Conservation (phyloP, 2,797 vertebrate species). For the Melanotaenia parkinsoni region DNA sequence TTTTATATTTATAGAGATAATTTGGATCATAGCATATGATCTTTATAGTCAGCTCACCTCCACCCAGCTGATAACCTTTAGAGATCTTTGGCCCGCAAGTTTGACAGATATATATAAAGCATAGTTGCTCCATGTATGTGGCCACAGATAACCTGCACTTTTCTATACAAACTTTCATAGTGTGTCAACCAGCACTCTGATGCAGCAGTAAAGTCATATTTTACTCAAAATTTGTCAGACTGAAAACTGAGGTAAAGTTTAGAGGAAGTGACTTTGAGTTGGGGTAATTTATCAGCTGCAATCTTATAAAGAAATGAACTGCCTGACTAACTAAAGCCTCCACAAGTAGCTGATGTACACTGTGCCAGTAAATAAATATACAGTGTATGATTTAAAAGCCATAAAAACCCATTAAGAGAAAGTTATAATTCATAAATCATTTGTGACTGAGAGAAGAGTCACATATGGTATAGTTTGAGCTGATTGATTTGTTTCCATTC, state of each 20-base stretch:
- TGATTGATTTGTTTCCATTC: not conserved
- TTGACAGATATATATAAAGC: no score
- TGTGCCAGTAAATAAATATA: no score
- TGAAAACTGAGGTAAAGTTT: not conserved
- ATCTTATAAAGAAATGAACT: not conserved
- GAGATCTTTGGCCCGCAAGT: not conserved
- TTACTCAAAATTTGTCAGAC: not conserved
- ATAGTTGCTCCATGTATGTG: not conserved
- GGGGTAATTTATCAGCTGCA: not conserved
- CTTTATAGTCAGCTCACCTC: not conserved
- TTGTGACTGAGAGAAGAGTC: no score
- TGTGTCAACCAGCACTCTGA: not conserved
- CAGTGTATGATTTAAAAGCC: no score
- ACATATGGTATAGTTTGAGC: no score
- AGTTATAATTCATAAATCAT: no score
- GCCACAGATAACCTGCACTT: not conserved
- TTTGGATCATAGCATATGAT: not conserved
- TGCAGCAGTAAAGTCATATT: not conserved
- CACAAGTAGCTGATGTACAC: not conserved
- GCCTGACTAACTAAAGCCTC: not conserved
- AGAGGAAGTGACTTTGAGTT: not conserved
- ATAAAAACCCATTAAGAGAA: no score
- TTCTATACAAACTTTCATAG: not conserved
- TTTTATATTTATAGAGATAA: not conserved
- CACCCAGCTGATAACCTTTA: not conserved